These are phyloP conservation scores for Pipra filicauda DNA, from an alignment of 2,113 vertebrate species.

Conservation along the genomic window DNA sequence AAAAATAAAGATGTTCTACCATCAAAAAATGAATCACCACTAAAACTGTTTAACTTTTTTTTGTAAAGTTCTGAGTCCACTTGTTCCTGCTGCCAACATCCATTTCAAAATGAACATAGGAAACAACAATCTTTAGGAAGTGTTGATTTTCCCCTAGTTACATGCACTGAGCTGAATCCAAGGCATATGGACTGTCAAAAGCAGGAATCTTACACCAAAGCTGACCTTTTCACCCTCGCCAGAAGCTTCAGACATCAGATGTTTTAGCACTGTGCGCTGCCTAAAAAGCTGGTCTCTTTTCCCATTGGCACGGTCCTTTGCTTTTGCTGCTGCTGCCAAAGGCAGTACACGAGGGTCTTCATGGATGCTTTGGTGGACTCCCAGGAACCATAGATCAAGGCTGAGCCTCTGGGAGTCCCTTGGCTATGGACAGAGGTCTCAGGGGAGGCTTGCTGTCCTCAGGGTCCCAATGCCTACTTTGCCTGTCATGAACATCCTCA, in stretches of 20 bases:
- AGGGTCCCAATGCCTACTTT: neutral
- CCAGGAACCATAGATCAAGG: neutral
- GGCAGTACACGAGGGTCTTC: neutral
- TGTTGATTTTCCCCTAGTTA: neutral
- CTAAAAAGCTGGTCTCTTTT: neutral
- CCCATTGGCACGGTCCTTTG: neutral
- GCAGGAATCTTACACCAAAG: neutral
- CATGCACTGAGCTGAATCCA: neutral
- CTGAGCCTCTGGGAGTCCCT: neutral
- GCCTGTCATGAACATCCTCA: neutral
- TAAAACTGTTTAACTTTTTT: neutral
- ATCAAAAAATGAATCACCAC: neutral
- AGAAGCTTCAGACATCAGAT: neutral
- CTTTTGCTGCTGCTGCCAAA: neutral
- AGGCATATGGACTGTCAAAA: neutral
- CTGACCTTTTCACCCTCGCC: neutral
- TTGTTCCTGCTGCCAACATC: neutral
- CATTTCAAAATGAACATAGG: neutral
- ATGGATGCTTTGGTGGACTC: neutral
- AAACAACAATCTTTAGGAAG: neutral
- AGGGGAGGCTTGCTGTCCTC: neutral
- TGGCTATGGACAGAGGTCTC: neutral
- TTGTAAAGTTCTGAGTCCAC: neutral
- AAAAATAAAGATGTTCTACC: neutral
- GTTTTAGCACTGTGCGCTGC: accelerated